Percentiles rank a stretch among this genome's conserved stretches.
Conservation (phyloP, 2,113 vertebrate genomes). For the Eidolon helvum region DNA sequence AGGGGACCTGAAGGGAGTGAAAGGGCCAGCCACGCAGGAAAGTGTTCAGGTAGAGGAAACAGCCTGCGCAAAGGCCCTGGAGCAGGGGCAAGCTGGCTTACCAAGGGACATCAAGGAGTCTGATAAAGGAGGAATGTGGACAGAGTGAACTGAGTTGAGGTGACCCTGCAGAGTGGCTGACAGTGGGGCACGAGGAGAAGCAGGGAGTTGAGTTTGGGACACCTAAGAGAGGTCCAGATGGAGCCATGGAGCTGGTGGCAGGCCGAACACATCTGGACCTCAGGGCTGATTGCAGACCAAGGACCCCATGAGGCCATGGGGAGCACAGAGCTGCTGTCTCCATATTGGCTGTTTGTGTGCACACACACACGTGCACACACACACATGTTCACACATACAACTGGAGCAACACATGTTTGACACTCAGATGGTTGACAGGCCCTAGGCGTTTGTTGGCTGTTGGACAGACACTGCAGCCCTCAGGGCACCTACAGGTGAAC, state of each 20-base stretch:
- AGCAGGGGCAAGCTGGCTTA: not conserved
- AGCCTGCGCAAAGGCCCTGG: not conserved
- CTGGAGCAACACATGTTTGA: too few species aligned
- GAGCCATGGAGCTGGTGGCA: fast-evolving
- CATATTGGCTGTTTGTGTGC: too few species aligned
- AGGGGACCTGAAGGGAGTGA: not conserved
- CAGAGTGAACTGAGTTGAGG: not conserved
- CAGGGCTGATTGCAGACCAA: not conserved
- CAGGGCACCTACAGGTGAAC: not conserved
- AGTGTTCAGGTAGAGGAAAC: not conserved
- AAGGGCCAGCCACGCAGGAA: not conserved
- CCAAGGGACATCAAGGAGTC: too few species aligned
- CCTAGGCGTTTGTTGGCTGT: not conserved
- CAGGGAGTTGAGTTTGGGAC: not conserved
- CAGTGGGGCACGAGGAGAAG: not conserved
- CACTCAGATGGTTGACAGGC: not conserved
- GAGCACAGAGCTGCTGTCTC: not conserved
- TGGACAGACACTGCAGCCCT: not conserved
- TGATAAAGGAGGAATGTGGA: not conserved
- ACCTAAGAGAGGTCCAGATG: not conserved
- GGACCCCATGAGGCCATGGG: not conserved
- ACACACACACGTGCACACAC: not conserved
- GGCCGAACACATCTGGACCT: not conserved
- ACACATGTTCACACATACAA: too few species aligned
- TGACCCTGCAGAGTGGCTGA: not conserved